Evolutionary conservation across 2,113 vertebrate species (phyloP), one percentile per base, ranked within the genome.

Genomic region (Sigmodon hispidus): DNA sequence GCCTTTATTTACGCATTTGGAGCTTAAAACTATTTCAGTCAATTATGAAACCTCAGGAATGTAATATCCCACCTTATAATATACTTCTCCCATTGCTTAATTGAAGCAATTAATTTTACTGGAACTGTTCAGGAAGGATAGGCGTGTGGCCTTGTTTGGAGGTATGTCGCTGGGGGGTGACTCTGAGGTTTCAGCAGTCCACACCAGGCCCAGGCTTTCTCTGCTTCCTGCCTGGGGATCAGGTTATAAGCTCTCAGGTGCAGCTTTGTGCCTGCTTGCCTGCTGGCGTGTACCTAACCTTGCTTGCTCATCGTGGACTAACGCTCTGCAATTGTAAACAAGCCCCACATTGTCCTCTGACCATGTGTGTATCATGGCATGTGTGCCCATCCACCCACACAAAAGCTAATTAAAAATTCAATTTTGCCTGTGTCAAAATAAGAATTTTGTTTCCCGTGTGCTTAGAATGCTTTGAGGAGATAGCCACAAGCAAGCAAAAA

Each of bases 101-200:
- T 6, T 57, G 87, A 75, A 87, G 34, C 77, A 76, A 57, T 91
- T 75, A 72, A 59, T 84, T 93, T 91, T 24, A 70, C 48, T 84
- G 36, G 22, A 90, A 31, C n/a, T n/a, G n/a, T n/a, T n/a, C n/a
- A n/a, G n/a, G n/a, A n/a, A n/a, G n/a, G n/a, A n/a, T n/a, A n/a
- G n/a, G n/a, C n/a, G n/a, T n/a, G n/a, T n/a, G n/a, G n/a, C n/a
- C n/a, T n/a, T n/a, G n/a, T n/a, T n/a, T n/a, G n/a, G n/a, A n/a
- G n/a, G n/a, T n/a, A n/a, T n/a, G n/a, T n/a, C n/a, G n/a, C n/a
- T n/a, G n/a, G n/a, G n/a, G n/a, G n/a, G n/a, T n/a, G n/a, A n/a
- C n/a, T n/a, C n/a, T n/a, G n/a, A n/a, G n/a, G n/a, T n/a, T n/a
- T n/a, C n/a, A n/a, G n/a, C n/a, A n/a, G n/a, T n/a, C n/a, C n/a